Evolutionary conservation across 2,888 invertebrate species (phyloP).

Genomic region (Drosophila nr. perissopoda): DNA sequence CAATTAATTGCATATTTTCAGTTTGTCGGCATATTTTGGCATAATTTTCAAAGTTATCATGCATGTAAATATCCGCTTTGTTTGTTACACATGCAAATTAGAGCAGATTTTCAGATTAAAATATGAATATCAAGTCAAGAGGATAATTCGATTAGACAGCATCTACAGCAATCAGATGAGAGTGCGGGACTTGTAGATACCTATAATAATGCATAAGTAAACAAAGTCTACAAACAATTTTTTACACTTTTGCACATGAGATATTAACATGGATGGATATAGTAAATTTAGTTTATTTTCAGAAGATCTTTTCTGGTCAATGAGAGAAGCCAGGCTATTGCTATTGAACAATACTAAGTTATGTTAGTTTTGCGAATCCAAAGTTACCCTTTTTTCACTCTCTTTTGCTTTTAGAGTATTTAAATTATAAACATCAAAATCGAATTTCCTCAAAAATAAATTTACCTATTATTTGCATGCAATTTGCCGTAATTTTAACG

Average conservation of each 20-base stretch:
- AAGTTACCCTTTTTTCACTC: not conserved
- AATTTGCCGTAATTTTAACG: slow-evolving; percentile 20
- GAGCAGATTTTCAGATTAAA: slow-evolving; percentile 13
- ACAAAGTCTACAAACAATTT: not conserved
- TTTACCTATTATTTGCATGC: slow-evolving; percentile 29
- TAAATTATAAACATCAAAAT: slow-evolving; percentile 16
- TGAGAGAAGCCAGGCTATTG: too few species aligned
- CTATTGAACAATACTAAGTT: not conserved
- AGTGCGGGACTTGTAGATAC: not conserved
- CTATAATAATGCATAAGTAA: not conserved
- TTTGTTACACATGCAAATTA: slow-evolving; percentile 11
- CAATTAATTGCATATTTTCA: not conserved
- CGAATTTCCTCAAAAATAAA: slow-evolving; percentile 35
- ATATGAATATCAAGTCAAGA: slow-evolving; percentile 18
- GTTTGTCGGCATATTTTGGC: not conserved
- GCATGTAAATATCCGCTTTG: not conserved
- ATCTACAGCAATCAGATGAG: not conserved
- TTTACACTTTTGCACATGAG: not conserved
- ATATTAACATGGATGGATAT: not conserved
- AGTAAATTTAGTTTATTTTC: not conserved
- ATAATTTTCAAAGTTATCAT: not conserved
- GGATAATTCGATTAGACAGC: not conserved
- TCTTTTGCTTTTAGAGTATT: not conserved
- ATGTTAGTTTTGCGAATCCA: not conserved
- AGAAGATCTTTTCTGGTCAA: not conserved